Percentiles rank a stretch among this genome's conserved stretches.
Conservation (phyloP, 1,140 invertebrate species). For the Penaeus chinensis region DNA sequence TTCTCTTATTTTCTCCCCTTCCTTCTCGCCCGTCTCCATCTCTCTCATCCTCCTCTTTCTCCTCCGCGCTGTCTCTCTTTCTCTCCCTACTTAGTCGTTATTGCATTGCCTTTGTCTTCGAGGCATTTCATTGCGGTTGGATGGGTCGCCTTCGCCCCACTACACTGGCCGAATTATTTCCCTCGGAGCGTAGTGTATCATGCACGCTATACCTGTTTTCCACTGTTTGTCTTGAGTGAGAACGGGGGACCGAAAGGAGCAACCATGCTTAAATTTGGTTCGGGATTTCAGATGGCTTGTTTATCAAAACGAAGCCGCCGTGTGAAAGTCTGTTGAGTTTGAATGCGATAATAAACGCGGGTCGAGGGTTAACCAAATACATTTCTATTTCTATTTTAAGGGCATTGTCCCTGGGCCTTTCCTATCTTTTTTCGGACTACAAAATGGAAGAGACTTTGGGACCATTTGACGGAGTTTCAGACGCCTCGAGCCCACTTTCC, state of each 20-base stretch:
- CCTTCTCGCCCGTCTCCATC: not conserved
- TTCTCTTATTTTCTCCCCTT: not conserved
- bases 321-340: too few species aligned
- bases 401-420: slow-evolving; percentile 44
- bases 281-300: too few species aligned
- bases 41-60: not conserved
- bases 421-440: slow-evolving; percentile 38
- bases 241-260: too few species aligned
- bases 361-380: not conserved
- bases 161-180: slow-evolving; percentile 20
- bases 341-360: too few species aligned
- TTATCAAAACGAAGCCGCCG: too few species aligned
- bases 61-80: not conserved
- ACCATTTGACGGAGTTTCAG: slow-evolving; percentile 55
- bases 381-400: slow-evolving; percentile 12
- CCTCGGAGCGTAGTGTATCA: not conserved
- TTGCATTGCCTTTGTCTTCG: not conserved
- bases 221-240: not conserved
- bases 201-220: not conserved
- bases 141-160: slow-evolving; percentile 21
- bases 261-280: too few species aligned
- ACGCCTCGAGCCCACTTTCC: slow-evolving; percentile 47
- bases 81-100: not conserved
- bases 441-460: slow-evolving; percentile 47
- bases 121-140: slow-evolving; percentile 8